These are phyloP conservation scores for Cynopterus sphinx DNA, from an alignment of 2,797 vertebrate species.

Conservation along the genomic window DNA sequence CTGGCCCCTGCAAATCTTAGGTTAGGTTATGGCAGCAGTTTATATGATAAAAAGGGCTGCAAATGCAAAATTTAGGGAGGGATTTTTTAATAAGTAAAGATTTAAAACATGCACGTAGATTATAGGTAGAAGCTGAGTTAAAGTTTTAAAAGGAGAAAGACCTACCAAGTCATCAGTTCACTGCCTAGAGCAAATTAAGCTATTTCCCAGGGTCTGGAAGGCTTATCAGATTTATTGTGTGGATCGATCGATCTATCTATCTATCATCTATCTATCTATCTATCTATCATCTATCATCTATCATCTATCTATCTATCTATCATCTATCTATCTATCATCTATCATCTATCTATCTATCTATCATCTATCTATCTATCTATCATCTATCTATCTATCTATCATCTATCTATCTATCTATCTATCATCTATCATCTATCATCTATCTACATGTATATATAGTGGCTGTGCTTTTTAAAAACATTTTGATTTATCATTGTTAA, in stretches of 20 bases:
- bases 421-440: too few relatives aligned
- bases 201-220: slow-evolving; percentile 29
- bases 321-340: too few relatives aligned
- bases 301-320: too few relatives aligned
- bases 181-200: slow-evolving; percentile 53
- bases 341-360: too few relatives aligned
- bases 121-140: slow-evolving; percentile 48
- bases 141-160: slow-evolving; percentile 61
- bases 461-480: slow-evolving; percentile 20
- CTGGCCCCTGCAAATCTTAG: slow-evolving; percentile 44
- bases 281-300: too few relatives aligned
- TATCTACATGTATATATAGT: neutral
- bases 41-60: slow-evolving; percentile 71
- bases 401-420: too few relatives aligned
- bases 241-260: neutral
- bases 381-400: too few relatives aligned
- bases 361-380: too few relatives aligned
- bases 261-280: too few relatives aligned
- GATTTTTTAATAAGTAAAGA: slow-evolving; percentile 41
- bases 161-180: slow-evolving; percentile 8
- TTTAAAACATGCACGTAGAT: slow-evolving; percentile 68
- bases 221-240: slow-evolving; percentile 42
- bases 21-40: slow-evolving; percentile 68
- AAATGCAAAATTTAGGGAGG: slow-evolving; percentile 66
- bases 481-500: slow-evolving; percentile 18